Evolutionary conservation across 2,113 vertebrate species (phyloP).

Genomic region (Corythoichthys haematopterus): DNA sequence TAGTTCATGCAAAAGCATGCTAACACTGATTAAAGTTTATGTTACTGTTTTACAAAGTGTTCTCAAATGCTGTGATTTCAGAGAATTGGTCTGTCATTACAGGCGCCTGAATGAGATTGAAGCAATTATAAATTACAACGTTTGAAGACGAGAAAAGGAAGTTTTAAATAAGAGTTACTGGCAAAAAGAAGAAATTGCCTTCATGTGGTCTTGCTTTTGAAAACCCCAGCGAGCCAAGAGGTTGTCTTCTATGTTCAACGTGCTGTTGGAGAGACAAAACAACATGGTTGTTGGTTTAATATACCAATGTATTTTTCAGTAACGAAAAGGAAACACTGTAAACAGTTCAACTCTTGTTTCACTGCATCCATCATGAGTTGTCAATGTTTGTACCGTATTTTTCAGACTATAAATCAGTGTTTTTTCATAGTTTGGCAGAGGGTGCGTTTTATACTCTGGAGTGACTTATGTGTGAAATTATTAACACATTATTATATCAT

Average conservation of each 20-base stretch:
- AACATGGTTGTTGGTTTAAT: constrained; percentile 13
- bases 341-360: constrained; percentile 5
- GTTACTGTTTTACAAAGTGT: constrained; percentile 51
- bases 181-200: constrained; percentile 36
- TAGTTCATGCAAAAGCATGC: constrained; percentile 23
- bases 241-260: constrained; percentile 3
- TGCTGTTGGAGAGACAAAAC: constrained; percentile 10
- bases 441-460: too few relatives aligned
- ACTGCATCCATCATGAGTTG: background rate
- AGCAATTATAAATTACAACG: constrained; percentile 43
- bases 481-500: too few relatives aligned
- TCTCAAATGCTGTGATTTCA: constrained; percentile 42
- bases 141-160: constrained; percentile 33
- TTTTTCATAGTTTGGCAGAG: too few relatives aligned
- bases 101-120: constrained; percentile 45
- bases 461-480: too few relatives aligned
- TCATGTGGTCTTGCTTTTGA: constrained; percentile 56
- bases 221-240: constrained; percentile 21
- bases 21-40: constrained; percentile 26
- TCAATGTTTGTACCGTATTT: background rate
- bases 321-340: background rate
- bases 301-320: constrained; percentile 13
- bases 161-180: constrained; percentile 28
- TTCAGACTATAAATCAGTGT: too few relatives aligned
- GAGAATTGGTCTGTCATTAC: constrained; percentile 50